These are phyloP conservation scores for Amazona finschi DNA, from an alignment of 2,797 vertebrate species.

Conservation along the genomic window DNA sequence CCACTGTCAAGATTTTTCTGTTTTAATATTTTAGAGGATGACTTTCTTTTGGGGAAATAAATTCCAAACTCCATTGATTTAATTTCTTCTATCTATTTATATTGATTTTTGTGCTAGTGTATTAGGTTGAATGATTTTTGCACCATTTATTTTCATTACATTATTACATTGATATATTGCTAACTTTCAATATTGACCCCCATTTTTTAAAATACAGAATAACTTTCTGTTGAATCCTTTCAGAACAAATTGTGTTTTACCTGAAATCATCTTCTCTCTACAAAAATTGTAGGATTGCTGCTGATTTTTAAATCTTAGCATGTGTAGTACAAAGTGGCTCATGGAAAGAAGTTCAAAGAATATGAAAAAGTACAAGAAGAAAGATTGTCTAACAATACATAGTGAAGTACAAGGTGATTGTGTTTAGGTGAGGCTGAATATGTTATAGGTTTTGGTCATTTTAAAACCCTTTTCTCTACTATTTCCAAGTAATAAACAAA, in stretches of 20 bases:
- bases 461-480: not conserved
- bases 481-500: not conserved
- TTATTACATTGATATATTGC: not conserved
- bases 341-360: not conserved
- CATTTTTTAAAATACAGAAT: not conserved
- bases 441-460: not conserved
- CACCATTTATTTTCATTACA: not conserved
- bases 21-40: not conserved
- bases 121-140: not conserved
- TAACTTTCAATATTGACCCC: not conserved
- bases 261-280: not conserved
- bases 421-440: not conserved
- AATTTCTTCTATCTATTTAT: not conserved
- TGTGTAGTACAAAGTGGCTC: not conserved
- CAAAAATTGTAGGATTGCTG: not conserved
- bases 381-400: not conserved
- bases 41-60: not conserved
- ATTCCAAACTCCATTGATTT: not conserved
- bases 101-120: not conserved
- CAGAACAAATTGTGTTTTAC: not conserved
- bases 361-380: not conserved
- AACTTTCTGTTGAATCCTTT: not conserved
- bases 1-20: not conserved
- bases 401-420: not conserved
- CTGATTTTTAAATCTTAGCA: not conserved